phyloP scores from a whole-genome alignment of 2,888 invertebrate species.

The Lasioglossum malachurum region DNA sequence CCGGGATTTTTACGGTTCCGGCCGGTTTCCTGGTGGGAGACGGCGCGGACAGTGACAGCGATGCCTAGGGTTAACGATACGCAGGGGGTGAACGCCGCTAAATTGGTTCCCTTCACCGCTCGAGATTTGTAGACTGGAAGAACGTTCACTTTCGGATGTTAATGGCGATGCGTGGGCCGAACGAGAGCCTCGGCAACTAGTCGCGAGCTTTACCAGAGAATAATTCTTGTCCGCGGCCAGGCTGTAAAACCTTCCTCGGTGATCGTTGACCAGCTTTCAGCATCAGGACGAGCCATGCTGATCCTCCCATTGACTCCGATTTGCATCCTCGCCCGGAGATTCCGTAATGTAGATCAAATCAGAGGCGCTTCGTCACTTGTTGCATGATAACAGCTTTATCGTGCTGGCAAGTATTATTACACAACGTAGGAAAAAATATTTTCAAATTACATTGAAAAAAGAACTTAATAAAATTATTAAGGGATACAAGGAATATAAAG shows the following conservation, averaged over 20 bases:
- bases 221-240: conserved; percentile 20
- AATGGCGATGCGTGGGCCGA: conserved; percentile 54
- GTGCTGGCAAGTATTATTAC: no score
- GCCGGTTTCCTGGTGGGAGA: conserved; percentile 53
- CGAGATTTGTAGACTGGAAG: conserved; percentile 50
- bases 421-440: no score
- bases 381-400: not conserved
- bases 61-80: conserved; percentile 52
- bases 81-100: conserved; percentile 35
- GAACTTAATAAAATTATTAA: no score
- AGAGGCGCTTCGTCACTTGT: not conserved
- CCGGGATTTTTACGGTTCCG: conserved; percentile 46
- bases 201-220: conserved; percentile 8
- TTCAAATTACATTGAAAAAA: no score
- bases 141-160: conserved; percentile 48
- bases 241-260: conserved; percentile 28
- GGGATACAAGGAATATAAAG: no score
- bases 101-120: conserved; percentile 46
- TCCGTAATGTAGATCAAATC: not conserved
- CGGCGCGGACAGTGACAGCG: conserved; percentile 22
- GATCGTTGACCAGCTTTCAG: not conserved
- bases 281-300: not conserved
- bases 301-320: not conserved
- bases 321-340: not conserved
- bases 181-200: conserved; percentile 29